These are phyloP conservation scores for Aphelocoma californica DNA, from an alignment of 2,797 vertebrate species.

Conservation along the genomic window DNA sequence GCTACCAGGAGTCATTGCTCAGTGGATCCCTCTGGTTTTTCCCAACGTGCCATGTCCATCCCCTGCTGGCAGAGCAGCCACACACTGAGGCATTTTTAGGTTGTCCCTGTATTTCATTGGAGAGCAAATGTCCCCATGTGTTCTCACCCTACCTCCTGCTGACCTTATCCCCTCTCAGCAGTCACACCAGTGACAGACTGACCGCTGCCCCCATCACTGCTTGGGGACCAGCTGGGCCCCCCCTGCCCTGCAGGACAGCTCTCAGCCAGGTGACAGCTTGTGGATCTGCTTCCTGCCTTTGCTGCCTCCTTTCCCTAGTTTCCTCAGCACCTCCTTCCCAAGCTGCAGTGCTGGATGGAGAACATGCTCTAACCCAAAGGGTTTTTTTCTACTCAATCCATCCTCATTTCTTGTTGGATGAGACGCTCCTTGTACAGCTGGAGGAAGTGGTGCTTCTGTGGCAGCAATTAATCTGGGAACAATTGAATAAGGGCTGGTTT, in stretches of 20 bases:
- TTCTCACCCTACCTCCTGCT: rapidly evolving
- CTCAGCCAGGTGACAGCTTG: not conserved
- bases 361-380: not conserved
- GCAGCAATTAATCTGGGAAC: not conserved
- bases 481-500: not conserved
- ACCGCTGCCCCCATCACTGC: not conserved
- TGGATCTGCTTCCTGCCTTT: not conserved
- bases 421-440: not conserved
- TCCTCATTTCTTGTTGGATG: not conserved
- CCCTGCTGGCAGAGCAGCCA: not conserved
- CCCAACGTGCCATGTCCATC: rapidly evolving
- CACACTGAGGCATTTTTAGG: rapidly evolving
- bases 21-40: not conserved
- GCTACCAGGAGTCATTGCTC: not conserved
- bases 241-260: not conserved
- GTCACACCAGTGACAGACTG: not conserved
- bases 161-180: rapidly evolving
- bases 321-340: not conserved
- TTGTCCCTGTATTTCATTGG: rapidly evolving
- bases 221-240: rapidly evolving
- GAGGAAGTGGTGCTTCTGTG: not conserved
- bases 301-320: rapidly evolving
- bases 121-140: not conserved
- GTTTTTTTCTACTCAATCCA: rapidly evolving
- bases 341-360: not conserved